A percentile compares a stretch with the other conserved stretches of the same genome.
These are phyloP conservation scores for Thecophora atra DNA, from an alignment of 2,888 invertebrate species.

Conservation along the genomic window DNA sequence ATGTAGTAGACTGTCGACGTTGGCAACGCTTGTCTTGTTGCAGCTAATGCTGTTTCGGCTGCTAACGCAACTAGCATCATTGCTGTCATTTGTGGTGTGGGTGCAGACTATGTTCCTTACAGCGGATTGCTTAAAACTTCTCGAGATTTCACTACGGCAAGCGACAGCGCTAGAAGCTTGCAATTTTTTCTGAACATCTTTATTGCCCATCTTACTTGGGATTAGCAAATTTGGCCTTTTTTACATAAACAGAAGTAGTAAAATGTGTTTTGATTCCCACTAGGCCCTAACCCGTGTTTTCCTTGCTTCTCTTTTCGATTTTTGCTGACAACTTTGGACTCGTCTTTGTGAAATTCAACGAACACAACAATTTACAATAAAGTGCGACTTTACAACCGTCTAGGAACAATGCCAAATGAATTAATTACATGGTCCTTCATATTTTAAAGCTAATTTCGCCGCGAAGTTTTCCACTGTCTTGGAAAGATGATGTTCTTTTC, in stretches of 20 bases:
- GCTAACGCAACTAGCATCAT: slow-evolving; percentile 25
- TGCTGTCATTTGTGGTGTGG: slow-evolving; percentile 36
- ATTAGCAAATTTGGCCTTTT: slow-evolving; percentile 19
- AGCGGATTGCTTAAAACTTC: slow-evolving; percentile 19
- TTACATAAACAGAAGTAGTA: slow-evolving; percentile 27
- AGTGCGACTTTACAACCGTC: no score
- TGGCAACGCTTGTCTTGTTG: slow-evolving; percentile 40
- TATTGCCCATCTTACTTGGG: slow-evolving; percentile 56
- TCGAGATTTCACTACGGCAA: slow-evolving; percentile 40
- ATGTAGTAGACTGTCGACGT: slow-evolving; percentile 47
- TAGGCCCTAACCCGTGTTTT: no score
- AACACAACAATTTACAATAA: no score
- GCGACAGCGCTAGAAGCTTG: slow-evolving; percentile 48
- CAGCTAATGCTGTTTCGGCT: slow-evolving; percentile 28
- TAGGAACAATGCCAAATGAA: no score
- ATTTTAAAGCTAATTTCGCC: no score
- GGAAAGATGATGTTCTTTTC: no score
- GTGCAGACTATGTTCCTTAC: background rate
- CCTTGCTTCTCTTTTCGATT: slow-evolving; percentile 1
- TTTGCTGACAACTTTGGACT: background rate
- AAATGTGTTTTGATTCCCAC: background rate
- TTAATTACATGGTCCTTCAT: no score
- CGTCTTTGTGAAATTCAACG: background rate
- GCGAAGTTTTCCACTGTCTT: no score
- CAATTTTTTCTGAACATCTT: slow-evolving; percentile 48